Conservation (phyloP, 2,113 vertebrate genomes). For the Turdus rufiventris region DNA sequence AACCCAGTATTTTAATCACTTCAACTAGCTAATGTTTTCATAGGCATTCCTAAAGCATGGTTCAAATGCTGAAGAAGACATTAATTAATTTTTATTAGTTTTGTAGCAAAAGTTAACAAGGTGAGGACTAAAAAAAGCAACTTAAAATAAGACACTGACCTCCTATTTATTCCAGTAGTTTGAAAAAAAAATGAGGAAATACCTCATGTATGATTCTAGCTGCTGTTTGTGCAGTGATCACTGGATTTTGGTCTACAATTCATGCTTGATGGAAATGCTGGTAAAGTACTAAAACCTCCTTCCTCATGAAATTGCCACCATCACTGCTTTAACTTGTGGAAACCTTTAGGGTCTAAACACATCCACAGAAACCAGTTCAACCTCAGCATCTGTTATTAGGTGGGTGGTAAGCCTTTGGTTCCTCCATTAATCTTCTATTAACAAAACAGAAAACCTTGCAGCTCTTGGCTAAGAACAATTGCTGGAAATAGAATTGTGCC, state of each 20-base stretch:
- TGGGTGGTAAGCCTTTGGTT: neutral
- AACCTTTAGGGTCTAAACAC: neutral
- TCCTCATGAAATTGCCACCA: rapidly evolving
- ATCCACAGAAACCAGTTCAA: neutral
- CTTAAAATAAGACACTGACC: neutral
- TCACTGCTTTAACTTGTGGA: neutral
- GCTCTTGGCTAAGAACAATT: neutral
- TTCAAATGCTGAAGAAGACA: neutral
- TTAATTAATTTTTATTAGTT: neutral
- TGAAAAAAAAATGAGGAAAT: neutral
- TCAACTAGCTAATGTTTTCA: neutral
- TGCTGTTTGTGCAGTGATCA: neutral
- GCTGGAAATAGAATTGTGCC: neutral
- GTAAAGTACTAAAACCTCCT: neutral
- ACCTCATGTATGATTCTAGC: neutral
- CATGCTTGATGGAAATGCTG: neutral
- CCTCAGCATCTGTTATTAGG: neutral
- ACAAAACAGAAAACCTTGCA: neutral
- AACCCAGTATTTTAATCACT: neutral
- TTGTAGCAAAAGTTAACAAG: neutral
- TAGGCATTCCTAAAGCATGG: neutral
- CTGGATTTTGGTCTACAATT: neutral
- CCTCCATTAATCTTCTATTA: neutral
- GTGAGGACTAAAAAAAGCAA: neutral
- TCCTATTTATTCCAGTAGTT: neutral